Evolutionary conservation across 2,113 vertebrate genomes (phyloP), one percentile per base, ranked within the genome.

Genomic region (Phylloscopus trochiloides): DNA sequence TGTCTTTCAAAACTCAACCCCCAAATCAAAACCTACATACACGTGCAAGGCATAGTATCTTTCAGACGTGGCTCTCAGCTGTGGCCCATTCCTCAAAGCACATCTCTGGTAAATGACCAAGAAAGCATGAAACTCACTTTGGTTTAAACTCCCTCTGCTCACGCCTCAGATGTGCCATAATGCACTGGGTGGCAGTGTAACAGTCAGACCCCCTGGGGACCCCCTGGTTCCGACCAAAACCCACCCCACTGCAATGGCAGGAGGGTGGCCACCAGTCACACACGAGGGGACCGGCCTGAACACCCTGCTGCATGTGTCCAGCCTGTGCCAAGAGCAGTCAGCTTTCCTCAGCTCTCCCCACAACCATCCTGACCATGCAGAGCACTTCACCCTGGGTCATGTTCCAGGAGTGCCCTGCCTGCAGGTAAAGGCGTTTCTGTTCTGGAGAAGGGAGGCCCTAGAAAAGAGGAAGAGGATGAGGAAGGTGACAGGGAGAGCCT

Each of bases 301-400:
- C 1, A 10, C 7, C 19, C 50, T 24, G 14, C 31, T 26, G 76
- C 61, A 31, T 13, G 2, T 11, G 25, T 31, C 16, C 0, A 0
- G 17, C 32, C 26, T 25, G n/a, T 0, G 0, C 6, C 6, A 5
- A 17, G 40, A 0, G 0, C 36, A 11, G 18, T 4, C 3, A 2
- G 22, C 13, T 32, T 21, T 8, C 6, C 48, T 31, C 0, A 0
- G 47, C 42, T 57, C 21, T 45, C 3, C 0, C 32, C 2, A 0
- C 0, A 0, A 47, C 65, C 20, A 12, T 14, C 1, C 2, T 1
- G 1, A 26, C 31, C 24, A 21, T 17, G 71, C 61, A 51, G n/a
- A 57, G 63, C 36, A 11, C 14, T 22, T 38, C 80, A 24, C 0
- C 0, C 48, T 3, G 29, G 19, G 25, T 4, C 28, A 51, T 2